Percentiles rank a stretch among this genome's conserved stretches.
These are phyloP conservation scores for Ophion obscuratus DNA, from an alignment of 2,888 invertebrate genomes.

Conservation along the genomic window DNA sequence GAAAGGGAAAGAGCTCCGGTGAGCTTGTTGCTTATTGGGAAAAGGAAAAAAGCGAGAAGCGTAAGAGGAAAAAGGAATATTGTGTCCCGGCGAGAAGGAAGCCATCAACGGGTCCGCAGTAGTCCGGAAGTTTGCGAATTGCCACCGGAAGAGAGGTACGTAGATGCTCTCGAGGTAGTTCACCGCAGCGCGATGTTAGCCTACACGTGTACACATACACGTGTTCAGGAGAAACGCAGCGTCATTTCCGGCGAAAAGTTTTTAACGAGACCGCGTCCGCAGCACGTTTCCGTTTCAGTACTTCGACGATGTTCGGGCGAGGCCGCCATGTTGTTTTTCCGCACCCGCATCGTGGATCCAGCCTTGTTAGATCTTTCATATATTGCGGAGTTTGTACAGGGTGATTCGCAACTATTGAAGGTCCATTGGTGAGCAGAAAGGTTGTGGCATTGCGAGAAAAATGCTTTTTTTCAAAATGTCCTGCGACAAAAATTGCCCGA, in stretches of 20 bases:
- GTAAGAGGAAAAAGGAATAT: slow-evolving; percentile 1
- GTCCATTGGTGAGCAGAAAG: background rate
- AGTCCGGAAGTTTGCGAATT: slow-evolving; percentile 33
- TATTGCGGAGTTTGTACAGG: background rate
- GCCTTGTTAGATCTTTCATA: background rate
- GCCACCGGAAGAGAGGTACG: slow-evolving; percentile 16
- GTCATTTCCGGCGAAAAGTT: slow-evolving; percentile 47
- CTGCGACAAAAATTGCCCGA: too few relatives aligned
- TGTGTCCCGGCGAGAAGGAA: background rate
- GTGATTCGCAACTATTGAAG: background rate
- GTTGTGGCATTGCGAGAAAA: too few relatives aligned
- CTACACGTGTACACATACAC: background rate
- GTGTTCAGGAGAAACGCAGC: background rate
- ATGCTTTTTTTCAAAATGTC: too few relatives aligned
- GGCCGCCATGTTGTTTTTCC: slow-evolving; percentile 12
- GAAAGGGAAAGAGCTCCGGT: too few relatives aligned
- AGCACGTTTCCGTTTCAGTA: slow-evolving; percentile 28
- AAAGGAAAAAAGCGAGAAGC: background rate
- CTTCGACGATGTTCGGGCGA: slow-evolving; percentile 9
- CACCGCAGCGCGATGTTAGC: background rate
- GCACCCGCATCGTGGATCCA: background rate
- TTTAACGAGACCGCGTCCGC: slow-evolving; percentile 53
- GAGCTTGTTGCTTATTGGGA: background rate
- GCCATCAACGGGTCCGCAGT: slow-evolving; percentile 7
- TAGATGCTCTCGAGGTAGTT: slow-evolving; percentile 1